These are phyloP conservation scores for Astropecten irregularis DNA, from an alignment of 53 echinoderm and acorn worm genomes.

Conservation along the genomic window DNA sequence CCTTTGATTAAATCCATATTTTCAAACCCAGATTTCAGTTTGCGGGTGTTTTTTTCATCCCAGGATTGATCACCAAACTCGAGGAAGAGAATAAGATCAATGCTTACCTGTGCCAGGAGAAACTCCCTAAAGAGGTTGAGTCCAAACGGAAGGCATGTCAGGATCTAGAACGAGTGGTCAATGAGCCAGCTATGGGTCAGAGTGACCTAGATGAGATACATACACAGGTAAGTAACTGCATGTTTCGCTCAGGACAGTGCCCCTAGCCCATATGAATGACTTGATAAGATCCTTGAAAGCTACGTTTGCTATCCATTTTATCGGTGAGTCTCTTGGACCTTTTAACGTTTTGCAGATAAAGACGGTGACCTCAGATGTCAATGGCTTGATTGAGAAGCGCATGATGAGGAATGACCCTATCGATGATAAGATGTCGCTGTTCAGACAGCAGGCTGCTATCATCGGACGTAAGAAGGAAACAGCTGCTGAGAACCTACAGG, in stretches of 20 bases:
- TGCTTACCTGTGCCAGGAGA: slow-evolving; percentile 94
- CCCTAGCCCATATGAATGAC: no score
- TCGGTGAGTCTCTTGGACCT: no score
- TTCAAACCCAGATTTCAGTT: no score
- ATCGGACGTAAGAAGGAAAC: slow-evolving; percentile 97
- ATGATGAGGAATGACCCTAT: slow-evolving; percentile 98
- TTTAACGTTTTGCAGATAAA: slow-evolving; percentile 1
- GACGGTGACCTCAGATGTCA: slow-evolving; percentile 76
- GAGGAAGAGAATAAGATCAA: slow-evolving; percentile 99
- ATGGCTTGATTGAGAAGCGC: slow-evolving; percentile 93
- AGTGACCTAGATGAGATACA: slow-evolving; percentile 87
- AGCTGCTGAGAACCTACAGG: slow-evolving; percentile 80
- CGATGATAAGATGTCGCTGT: slow-evolving; percentile 97
- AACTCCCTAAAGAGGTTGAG: slow-evolving; percentile 92
- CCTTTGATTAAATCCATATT: no score
- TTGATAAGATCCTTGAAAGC: no score
- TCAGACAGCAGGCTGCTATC: slow-evolving; percentile 97
- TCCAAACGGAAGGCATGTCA: slow-evolving; percentile 72
- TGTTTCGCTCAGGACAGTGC: no score
- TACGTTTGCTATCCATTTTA: no score
- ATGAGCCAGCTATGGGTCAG: slow-evolving; percentile 97
- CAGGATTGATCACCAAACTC: slow-evolving; percentile 91
- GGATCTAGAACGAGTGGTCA: slow-evolving; percentile 91
- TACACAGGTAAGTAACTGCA: slow-evolving; percentile 69
- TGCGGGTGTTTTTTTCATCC: background rate